Evolutionary conservation across 2,113 vertebrate genomes (phyloP), one percentile per base, ranked within the genome.

Genomic region (Tamias sibiricus): DNA sequence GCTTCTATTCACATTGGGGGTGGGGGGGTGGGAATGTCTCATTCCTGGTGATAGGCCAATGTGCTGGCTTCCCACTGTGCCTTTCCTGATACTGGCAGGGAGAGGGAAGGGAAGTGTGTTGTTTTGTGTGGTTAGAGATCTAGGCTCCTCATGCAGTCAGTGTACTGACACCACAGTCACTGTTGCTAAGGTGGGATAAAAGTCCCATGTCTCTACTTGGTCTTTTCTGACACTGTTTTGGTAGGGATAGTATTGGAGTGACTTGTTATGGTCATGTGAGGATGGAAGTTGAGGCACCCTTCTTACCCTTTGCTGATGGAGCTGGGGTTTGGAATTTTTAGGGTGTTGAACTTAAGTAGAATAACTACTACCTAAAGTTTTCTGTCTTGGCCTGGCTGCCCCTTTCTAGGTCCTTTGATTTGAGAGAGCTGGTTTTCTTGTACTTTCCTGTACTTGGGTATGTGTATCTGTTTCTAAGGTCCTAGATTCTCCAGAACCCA

Each of bases 251-350:
- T 52, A 49, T 59, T 37, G 74, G 83, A 66, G 9, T 52, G 30
- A 11, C n/a, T 64, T 68, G n/a, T 71, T 35, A 22, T 0, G 16
- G n/a, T 47, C 42, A 13, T 20, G 0, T 20, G 52, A 72, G 4
- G 28, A 20, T 37, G 4, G 47, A 30, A 17, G 6, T 32, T 24
- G 7, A 2, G 28, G 52, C 64, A 28, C 1, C 32, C 8, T 42
- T 1, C 47, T 76, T 93, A 71, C 71, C 37, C 57, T 75, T 40
- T 66, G 37, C 37, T 75, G 54, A 28, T 74, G 13, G 80, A 20
- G 49, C 11, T 8, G 26, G 54, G 3, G 7, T 76, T 6, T 52
- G 22, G 13, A 7, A 71, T 79, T 54, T 28, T 32, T 14, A 8
- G 40, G 37, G 54, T 74, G 30, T 64, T 90, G 32, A 37, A 24